Percentiles rank a stretch among this genome's conserved stretches.
These are phyloP conservation scores for Muscicapa striata DNA, from an alignment of 2,797 vertebrate species.

Conservation along the genomic window DNA sequence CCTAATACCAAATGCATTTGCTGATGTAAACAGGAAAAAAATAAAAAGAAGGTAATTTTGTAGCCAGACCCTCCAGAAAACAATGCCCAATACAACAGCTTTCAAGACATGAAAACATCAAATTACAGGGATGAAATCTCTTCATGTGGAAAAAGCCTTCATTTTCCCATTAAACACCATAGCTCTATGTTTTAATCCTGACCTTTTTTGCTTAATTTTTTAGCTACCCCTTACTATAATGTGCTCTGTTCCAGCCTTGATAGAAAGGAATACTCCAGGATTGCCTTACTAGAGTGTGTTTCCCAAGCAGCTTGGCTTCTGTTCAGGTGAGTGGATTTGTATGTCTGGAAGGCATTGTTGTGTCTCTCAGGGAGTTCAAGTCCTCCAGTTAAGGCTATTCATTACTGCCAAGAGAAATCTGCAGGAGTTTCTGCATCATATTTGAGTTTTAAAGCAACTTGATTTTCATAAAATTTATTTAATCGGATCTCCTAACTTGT, in stretches of 20 bases:
- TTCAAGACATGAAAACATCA: neutral
- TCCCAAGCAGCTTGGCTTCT: neutral
- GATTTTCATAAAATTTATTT: neutral
- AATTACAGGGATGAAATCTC: neutral
- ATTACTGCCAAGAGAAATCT: neutral
- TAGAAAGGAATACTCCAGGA: neutral
- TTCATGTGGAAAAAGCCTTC: neutral
- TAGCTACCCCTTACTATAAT: neutral
- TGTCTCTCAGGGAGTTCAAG: neutral
- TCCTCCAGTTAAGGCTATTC: neutral
- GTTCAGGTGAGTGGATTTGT: neutral
- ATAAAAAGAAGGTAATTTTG: neutral
- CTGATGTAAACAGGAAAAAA: neutral
- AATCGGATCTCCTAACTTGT: neutral
- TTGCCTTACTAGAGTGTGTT: neutral
- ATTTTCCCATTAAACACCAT: neutral
- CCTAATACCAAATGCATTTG: neutral
- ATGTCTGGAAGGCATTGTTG: neutral
- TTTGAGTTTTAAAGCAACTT: neutral
- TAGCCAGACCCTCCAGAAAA: neutral
- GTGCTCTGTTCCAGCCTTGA: neutral
- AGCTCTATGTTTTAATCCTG: neutral
- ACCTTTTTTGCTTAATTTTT: constrained; percentile 3
- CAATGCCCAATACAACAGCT: neutral
- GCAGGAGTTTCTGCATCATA: neutral